phyloP scores from a whole-genome alignment of 2,113 vertebrate genomes.

The Prinia subflava region DNA sequence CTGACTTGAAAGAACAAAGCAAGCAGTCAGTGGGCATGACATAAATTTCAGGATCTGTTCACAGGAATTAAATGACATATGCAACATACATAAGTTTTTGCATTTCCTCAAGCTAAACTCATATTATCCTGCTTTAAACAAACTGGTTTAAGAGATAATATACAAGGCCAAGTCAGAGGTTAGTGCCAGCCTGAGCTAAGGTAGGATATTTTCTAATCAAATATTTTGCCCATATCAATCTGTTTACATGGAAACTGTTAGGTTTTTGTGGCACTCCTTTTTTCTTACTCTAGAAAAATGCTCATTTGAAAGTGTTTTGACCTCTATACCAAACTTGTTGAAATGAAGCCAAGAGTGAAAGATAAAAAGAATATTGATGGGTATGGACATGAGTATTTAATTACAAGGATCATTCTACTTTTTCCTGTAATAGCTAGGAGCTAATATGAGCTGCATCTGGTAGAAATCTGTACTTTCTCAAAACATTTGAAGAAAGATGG shows the following conservation, averaged over 20 bases:
- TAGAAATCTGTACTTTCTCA: neutral
- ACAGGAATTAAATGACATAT: neutral
- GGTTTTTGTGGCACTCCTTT: neutral
- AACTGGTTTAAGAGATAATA: neutral
- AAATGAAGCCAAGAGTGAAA: neutral
- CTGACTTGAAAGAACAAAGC: neutral
- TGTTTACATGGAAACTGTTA: neutral
- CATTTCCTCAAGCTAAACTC: neutral
- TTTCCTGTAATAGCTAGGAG: neutral
- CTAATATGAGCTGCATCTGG: neutral
- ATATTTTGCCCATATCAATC: neutral
- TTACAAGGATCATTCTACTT: neutral
- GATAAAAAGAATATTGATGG: neutral
- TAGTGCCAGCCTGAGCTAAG: neutral
- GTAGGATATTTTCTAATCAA: neutral
- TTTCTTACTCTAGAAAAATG: neutral
- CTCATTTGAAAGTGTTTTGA: neutral
- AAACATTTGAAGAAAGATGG: neutral
- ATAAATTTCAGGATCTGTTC: neutral
- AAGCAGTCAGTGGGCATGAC: neutral
- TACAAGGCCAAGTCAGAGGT: neutral
- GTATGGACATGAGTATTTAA: neutral
- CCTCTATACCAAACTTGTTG: neutral
- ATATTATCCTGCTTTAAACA: neutral
- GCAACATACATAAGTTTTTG: neutral